Percentiles rank a stretch among this genome's conserved stretches.
These are phyloP conservation scores for Semicossyphus pulcher DNA, from an alignment of 2,113 vertebrate genomes.

Conservation along the genomic window DNA sequence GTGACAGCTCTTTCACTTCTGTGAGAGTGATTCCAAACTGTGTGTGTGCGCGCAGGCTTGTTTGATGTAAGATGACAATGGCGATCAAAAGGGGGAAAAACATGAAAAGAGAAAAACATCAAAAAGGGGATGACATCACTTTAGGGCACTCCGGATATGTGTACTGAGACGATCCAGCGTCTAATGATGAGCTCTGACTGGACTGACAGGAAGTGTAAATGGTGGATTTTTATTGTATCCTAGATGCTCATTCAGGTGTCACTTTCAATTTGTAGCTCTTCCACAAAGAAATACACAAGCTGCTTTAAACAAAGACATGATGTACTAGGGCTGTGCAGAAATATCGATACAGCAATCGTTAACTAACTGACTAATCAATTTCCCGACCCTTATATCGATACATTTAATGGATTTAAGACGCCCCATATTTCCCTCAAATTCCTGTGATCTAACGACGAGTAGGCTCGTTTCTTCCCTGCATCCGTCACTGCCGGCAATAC, in stretches of 20 bases:
- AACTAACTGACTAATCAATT: too few relatives aligned
- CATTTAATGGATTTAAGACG: too few relatives aligned
- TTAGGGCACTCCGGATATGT: not conserved
- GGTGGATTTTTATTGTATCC: not conserved
- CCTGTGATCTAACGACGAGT: too few relatives aligned
- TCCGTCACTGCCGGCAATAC: too few relatives aligned
- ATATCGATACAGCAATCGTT: too few relatives aligned
- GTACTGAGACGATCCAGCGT: not conserved
- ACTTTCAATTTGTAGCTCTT: conserved; percentile 10
- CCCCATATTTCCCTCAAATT: too few relatives aligned
- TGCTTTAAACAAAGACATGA: not conserved
- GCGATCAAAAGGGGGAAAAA: conserved; percentile 1
- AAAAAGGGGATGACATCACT: not conserved
- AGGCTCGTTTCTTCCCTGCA: too few relatives aligned
- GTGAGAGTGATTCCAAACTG: not conserved
- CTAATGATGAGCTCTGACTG: conserved; percentile 6
- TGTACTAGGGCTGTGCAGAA: too few relatives aligned
- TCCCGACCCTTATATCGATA: too few relatives aligned
- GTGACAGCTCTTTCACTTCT: conserved; percentile 42
- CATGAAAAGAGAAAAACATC: not conserved
- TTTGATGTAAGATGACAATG: conserved; percentile 20
- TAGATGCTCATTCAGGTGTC: conserved; percentile 6
- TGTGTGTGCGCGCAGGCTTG: not conserved
- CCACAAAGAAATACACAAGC: not conserved
- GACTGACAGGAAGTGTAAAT: not conserved